Evolutionary conservation across 2,888 invertebrate genomes (phyloP).

Genomic region (Apoda limacodes): DNA sequence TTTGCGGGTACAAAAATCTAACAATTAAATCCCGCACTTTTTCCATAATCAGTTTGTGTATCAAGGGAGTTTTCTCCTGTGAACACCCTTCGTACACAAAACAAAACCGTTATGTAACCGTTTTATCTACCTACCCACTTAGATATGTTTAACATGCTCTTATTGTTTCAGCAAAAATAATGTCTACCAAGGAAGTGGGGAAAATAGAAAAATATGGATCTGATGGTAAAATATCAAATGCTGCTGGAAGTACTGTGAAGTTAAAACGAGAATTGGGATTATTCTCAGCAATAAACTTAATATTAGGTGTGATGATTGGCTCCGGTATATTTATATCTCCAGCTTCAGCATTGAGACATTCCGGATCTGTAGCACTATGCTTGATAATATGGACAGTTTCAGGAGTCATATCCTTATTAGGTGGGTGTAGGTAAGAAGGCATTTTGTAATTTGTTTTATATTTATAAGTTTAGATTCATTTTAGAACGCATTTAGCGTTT

Average conservation of each 20-base stretch:
- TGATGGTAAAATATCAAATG: conserved; percentile 25
- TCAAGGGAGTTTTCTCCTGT: too few species aligned
- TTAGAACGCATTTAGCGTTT: too few species aligned
- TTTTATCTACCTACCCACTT: too few species aligned
- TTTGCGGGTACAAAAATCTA: too few species aligned
- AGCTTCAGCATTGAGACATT: conserved; percentile 77
- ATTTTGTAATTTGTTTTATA: conserved; percentile 16
- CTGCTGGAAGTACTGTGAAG: conserved; percentile 57
- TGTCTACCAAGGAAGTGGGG: conserved; percentile 34
- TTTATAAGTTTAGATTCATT: too few species aligned
- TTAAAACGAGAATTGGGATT: conserved; percentile 82
- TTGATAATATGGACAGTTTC: conserved; percentile 83
- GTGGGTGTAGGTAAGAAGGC: conserved; percentile 67
- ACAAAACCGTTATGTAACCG: too few species aligned
- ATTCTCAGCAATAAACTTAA: conserved; percentile 84
- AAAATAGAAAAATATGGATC: conserved; percentile 28
- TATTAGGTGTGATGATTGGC: conserved; percentile 91
- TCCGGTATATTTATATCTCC: conserved; percentile 92
- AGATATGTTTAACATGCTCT: too few species aligned
- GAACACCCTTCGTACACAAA: too few species aligned
- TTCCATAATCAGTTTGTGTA: too few species aligned
- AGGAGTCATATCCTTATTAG: conserved; percentile 82
- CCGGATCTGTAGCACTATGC: conserved; percentile 85
- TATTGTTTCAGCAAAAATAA: conserved; percentile 32
- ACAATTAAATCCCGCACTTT: too few species aligned